Base-by-base conservation (phyloP, 2,888 invertebrate genomes). In the Steinernema scapterisci region DNA sequence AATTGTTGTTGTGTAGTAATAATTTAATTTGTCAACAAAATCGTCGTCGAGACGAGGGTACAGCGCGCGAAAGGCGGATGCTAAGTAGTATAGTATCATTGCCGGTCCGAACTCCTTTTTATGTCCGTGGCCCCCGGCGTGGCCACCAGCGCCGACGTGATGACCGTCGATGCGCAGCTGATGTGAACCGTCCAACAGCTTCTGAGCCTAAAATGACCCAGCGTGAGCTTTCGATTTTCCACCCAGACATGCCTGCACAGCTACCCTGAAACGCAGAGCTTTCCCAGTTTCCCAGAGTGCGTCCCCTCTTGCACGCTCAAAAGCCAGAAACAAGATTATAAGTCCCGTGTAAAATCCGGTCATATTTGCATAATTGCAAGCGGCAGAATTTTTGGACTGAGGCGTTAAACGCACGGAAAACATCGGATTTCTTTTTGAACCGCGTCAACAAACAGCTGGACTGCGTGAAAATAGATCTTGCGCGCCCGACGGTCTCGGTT, bases 81-180 rank as follows among this genome's bases (percentile, higher is more conserved):
- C 87, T 73, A 87, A 76, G 77, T 87, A 87, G 76, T 87, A 87
- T 56, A 87, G 82, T 73, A 87, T 86, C 88, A 87, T 87, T n/a
- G 86, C 87, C 52, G 87, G 86, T 25, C 86, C 87, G 75, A 87
- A 85, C 78, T 87, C 87, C 80, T 87, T 87, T 75, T 87, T 87
- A 77, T 86, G 86, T 63, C 85, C 86, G 86, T 85, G 86, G 56
- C 84, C 85, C 77, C 83, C 86, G 72, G 86, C 87, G 84, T 84
- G 84, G 76, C 84, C 85, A 70, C 82, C 82, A 70, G 79, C 82
- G 73, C 86, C 86, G 71, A 85, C 85, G 84, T 87, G 87, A 76
- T 87, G 86, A 19, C 81, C 83, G 74, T 85, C 85, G 78, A 85
- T 84, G 44, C 86, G 85, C 72, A 87, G 82, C 75, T 87, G 87